A percentile compares a stretch with the other conserved stretches of the same genome.
These are phyloP conservation scores for Xiphophorus birchmanni DNA, from an alignment of 2,797 vertebrate species.

Conservation along the genomic window DNA sequence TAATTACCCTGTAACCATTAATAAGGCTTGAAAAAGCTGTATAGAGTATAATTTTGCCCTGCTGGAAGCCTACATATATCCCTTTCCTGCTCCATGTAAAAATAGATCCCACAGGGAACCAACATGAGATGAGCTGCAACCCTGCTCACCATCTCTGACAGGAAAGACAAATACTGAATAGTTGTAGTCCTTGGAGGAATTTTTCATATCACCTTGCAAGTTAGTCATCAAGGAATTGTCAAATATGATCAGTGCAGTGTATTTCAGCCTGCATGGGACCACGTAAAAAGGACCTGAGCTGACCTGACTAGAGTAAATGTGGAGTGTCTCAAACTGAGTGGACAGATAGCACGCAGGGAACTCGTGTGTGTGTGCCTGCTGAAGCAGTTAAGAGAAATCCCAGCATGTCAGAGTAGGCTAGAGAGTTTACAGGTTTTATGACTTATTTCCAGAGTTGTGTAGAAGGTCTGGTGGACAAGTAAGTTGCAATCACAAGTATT, in stretches of 20 bases:
- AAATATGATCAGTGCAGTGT: slow-evolving; percentile 60
- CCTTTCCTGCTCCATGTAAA: slow-evolving; percentile 21
- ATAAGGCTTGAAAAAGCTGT: slow-evolving; percentile 38
- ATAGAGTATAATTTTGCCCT: slow-evolving; percentile 10
- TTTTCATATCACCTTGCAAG: slow-evolving; percentile 55
- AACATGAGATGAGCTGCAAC: slow-evolving; percentile 33
- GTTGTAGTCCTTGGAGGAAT: slow-evolving; percentile 40
- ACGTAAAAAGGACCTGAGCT: slow-evolving; percentile 52
- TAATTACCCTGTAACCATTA: slow-evolving; percentile 52
- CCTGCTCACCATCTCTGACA: slow-evolving; percentile 47
- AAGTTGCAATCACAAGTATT: background rate
- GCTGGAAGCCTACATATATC: slow-evolving; percentile 3
- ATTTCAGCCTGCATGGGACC: slow-evolving; percentile 45
- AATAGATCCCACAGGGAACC: slow-evolving; percentile 26
- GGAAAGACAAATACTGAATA: slow-evolving; percentile 41
- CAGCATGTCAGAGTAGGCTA: slow-evolving; percentile 29
- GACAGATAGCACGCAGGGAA: slow-evolving; percentile 47
- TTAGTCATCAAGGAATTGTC: slow-evolving; percentile 69
- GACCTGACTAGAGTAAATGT: slow-evolving; percentile 58
- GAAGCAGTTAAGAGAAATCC: slow-evolving; percentile 47
- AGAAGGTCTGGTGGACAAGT: slow-evolving; percentile 4
- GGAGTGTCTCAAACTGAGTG: slow-evolving; percentile 49
- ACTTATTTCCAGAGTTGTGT: slow-evolving; percentile 41
- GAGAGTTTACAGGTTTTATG: slow-evolving; percentile 44
- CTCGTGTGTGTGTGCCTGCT: slow-evolving; percentile 40